Base-by-base conservation (phyloP, 2,113 vertebrate species). In the Hiodon tergisus region DNA sequence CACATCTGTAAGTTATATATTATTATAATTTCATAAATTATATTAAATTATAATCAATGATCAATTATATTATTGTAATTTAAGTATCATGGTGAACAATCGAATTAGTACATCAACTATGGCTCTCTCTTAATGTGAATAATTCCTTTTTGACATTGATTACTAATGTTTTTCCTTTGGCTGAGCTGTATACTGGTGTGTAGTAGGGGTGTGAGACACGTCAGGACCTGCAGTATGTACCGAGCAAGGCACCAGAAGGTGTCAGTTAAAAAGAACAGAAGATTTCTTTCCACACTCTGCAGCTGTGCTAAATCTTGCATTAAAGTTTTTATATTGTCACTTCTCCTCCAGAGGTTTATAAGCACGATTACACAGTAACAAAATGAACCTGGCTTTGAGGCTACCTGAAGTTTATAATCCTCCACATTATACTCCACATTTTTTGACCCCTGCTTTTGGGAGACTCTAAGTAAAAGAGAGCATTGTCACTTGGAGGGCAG, bases 221-320 rank as follows among this genome's bases (percentile, higher is more conserved):
- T 31, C 31, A 31, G 31, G 31, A 31, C 1, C 31, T 31, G 1
- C 31, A 2, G 31, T 31, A 31, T 31, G 31, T 31, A 31, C 31
- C 2, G 31, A 31, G 31, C 31, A 31, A 31, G 31, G 31, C 31
- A 31, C 16, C 2, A 31, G 1, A 47, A 53, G 2, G 8, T 53
- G 14, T 17, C 16, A 2, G 16, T 69, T n/a, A 14, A 69, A 16
- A 53, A 16, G 50, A 14, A 51, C 11, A 47, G 67, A 6, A 4
- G 3, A 7, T n/a, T 46, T 17, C 31, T 31, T 7, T 11, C 17
- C 16, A 1, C 31, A 52, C 9, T 31, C 16, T 57, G 9, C 11
- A 55, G n/a, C 58, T 11, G 77, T 74, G 78, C 77, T 81, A 81
- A 78, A 85, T 86, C 67, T 76, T 68, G 69, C 78, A 72, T 59